A percentile compares a stretch with the other conserved stretches of the same genome.
phyloP scores from a whole-genome alignment of 92 coral and sea anemone species.

The Hydrozoanthus gracilis region DNA sequence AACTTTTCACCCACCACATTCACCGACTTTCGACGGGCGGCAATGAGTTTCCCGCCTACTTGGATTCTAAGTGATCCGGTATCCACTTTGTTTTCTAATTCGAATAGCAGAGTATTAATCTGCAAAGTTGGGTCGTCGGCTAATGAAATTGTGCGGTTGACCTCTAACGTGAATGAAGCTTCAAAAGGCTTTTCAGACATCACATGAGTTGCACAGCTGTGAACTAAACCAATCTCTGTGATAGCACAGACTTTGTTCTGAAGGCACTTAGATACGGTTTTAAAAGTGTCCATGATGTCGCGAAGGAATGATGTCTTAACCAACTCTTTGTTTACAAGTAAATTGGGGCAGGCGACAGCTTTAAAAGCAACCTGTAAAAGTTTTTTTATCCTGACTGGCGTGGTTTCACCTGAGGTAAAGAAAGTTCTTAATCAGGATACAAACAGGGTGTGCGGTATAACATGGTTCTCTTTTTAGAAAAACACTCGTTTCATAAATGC shows the following conservation, averaged over 20 bases:
- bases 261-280: conserved; percentile 6
- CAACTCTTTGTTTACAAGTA: background rate
- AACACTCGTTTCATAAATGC: no score
- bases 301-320: background rate
- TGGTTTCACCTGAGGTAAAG: conserved; percentile 4
- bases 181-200: background rate
- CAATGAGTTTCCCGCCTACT: background rate
- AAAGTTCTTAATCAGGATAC: background rate
- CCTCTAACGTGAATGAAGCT: background rate
- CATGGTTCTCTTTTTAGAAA: no score
- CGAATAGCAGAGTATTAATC: conserved; percentile 14
- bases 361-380: conserved; percentile 8
- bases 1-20: background rate
- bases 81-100: conserved; percentile 5
- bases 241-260: conserved; percentile 18
- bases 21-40: conserved; percentile 11
- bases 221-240: background rate
- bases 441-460: no score
- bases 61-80: background rate
- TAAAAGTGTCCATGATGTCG: background rate
- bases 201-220: background rate
- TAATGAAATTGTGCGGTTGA: background rate
- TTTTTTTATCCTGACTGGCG: background rate
- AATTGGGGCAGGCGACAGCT: background rate
- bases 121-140: conserved; percentile 4